A percentile compares a stretch with the other conserved stretches of the same genome.
Conservation (phyloP, 1,140 invertebrate species). For the Drosophila ironensis region DNA sequence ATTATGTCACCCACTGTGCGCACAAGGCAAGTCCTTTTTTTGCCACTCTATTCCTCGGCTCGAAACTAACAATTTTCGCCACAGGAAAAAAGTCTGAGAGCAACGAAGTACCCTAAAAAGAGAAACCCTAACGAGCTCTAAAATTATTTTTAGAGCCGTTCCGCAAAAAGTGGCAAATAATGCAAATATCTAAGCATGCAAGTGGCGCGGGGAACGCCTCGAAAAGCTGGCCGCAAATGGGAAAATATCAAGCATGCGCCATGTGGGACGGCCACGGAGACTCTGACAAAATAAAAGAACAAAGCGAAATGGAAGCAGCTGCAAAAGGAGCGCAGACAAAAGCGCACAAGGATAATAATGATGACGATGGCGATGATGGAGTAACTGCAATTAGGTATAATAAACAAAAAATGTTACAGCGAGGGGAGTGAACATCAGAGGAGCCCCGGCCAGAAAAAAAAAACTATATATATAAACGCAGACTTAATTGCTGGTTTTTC, state of each 20-base stretch:
- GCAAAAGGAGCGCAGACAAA: constrained; percentile 69
- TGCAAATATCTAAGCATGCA: constrained; percentile 58
- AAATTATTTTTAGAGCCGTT: constrained; percentile 44
- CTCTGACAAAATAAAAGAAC: neutral
- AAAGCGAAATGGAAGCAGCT: constrained; percentile 59
- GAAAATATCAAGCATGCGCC: constrained; percentile 65
- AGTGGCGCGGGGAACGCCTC: constrained; percentile 49
- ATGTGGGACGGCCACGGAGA: constrained; percentile 28
- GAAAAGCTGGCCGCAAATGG: constrained; percentile 6
- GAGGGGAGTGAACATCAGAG: neutral
- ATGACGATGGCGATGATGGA: constrained; percentile 43
- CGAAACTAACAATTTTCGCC: constrained; percentile 66
- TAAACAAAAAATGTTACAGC: constrained; percentile 78
- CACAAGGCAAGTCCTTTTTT: constrained; percentile 20
- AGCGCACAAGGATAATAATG: constrained; percentile 44
- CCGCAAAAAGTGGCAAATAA: constrained; percentile 56
- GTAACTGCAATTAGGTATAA: constrained; percentile 80
- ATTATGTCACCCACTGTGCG: constrained; percentile 47
- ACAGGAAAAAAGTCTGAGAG: constrained; percentile 31
- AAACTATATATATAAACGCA: constrained; percentile 53
- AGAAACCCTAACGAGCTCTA: constrained; percentile 17
- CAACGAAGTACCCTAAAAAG: neutral
- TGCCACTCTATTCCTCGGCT: neutral
- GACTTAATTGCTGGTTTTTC: constrained; percentile 77
- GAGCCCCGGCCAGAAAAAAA: neutral